A percentile compares a stretch with the other conserved stretches of the same genome.
These are phyloP conservation scores for Lottia gigantea DNA, from an alignment of 2,888 invertebrate species.

Conservation along the genomic window DNA sequence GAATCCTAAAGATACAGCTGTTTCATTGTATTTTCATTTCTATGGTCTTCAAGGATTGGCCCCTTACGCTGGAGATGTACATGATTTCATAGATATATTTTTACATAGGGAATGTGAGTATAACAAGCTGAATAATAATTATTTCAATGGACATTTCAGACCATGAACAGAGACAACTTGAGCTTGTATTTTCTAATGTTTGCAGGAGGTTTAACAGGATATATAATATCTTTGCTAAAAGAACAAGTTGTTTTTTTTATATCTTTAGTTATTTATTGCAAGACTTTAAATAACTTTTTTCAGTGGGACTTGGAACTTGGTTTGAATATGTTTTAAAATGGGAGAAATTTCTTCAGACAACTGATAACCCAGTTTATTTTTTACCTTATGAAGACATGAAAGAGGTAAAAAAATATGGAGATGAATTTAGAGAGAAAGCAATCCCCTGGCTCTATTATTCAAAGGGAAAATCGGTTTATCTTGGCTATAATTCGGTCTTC, in stretches of 20 bases:
- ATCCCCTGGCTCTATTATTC: too few relatives aligned
- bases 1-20: slow-evolving; percentile 34
- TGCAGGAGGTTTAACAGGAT: too few relatives aligned
- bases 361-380: background rate
- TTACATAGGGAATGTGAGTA: slow-evolving; percentile 33
- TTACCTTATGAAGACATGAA: background rate
- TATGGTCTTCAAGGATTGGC: slow-evolving; percentile 18
- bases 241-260: too few relatives aligned
- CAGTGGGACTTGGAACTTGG: background rate
- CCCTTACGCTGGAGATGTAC: slow-evolving; percentile 33
- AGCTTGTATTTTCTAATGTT: too few relatives aligned
- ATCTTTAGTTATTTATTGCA: too few relatives aligned
- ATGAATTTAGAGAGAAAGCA: too few relatives aligned
- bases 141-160: too few relatives aligned
- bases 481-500: too few relatives aligned
- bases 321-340: background rate
- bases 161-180: too few relatives aligned
- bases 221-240: too few relatives aligned
- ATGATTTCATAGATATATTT: slow-evolving; percentile 32
- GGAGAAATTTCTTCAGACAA: background rate
- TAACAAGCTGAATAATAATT: background rate
- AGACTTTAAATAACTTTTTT: too few relatives aligned
- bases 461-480: too few relatives aligned
- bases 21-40: slow-evolving; percentile 30
- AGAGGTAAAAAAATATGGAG: background rate